Evolutionary conservation across 2,888 invertebrate genomes (phyloP).

Genomic region (Pristionchus maxplancki): DNA sequence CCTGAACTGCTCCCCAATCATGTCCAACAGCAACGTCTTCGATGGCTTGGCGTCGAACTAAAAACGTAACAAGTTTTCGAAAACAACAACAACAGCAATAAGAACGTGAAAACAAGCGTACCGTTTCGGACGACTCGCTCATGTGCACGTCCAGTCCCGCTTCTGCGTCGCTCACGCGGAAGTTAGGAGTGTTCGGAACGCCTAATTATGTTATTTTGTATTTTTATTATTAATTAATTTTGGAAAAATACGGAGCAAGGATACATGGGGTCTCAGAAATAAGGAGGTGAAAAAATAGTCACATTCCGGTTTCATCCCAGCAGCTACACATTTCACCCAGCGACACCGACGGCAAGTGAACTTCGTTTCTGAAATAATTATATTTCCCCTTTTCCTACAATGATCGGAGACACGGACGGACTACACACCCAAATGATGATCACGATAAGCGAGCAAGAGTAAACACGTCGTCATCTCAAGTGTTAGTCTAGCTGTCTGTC

Average conservation of each 20-base stretch:
- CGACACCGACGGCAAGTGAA: slow-evolving; percentile 10
- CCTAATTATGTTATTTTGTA: no score
- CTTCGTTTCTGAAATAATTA: neutral
- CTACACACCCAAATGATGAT: neutral
- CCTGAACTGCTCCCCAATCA: neutral
- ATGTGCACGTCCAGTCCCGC: neutral
- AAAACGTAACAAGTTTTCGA: neutral
- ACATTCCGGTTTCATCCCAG: slow-evolving; percentile 21
- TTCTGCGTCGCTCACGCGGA: neutral
- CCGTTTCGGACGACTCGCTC: neutral
- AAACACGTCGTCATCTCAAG: no score
- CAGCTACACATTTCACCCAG: neutral
- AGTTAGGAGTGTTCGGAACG: neutral
- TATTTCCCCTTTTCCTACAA: no score
- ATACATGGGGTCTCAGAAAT: no score
- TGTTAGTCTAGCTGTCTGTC: neutral
- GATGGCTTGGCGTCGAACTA: neutral
- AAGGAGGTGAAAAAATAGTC: neutral
- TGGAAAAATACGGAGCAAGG: no score
- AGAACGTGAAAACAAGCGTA: neutral
- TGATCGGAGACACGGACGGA: neutral
- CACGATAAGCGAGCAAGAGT: no score
- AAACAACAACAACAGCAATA: no score
- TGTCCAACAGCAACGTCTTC: neutral
- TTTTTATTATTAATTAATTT: no score